These are phyloP conservation scores for Myiagra hebetior DNA, from an alignment of 2,113 vertebrate genomes.

Conservation along the genomic window DNA sequence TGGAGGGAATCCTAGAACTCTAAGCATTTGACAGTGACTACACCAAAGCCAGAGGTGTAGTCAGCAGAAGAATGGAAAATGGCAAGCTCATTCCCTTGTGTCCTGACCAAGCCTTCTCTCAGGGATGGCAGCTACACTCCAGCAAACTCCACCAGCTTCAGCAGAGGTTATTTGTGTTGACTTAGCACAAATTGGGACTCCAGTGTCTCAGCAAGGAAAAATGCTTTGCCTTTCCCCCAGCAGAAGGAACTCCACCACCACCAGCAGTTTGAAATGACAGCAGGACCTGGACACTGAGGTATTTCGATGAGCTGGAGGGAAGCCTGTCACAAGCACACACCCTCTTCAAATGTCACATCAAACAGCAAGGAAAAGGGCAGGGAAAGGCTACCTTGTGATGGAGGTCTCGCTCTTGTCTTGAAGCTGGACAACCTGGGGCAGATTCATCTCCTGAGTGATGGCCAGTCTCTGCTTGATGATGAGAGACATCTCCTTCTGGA, in stretches of 20 bases:
- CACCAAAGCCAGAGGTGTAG: background rate
- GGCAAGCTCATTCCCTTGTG: background rate
- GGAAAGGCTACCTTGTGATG: constrained; percentile 81
- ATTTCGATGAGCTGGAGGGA: background rate
- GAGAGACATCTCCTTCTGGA: constrained; percentile 81
- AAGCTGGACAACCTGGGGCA: constrained; percentile 75
- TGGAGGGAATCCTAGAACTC: background rate
- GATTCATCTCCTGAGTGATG: constrained; percentile 61
- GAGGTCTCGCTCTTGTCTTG: constrained; percentile 75
- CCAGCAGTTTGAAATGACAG: background rate
- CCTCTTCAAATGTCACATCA: background rate
- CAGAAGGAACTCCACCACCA: background rate
- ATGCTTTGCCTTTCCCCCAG: background rate
- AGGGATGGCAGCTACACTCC: background rate
- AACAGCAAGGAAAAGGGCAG: background rate
- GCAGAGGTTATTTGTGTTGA: background rate
- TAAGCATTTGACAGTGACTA: background rate
- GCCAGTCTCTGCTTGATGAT: constrained; percentile 78
- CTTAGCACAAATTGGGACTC: background rate
- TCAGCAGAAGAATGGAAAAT: background rate
- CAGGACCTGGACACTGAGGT: background rate
- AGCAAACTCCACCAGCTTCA: background rate
- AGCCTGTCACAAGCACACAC: background rate
- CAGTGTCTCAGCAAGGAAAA: fast-evolving
- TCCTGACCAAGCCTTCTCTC: background rate